Percentiles rank a stretch among this genome's conserved stretches.
Conservation (phyloP, 2,113 vertebrate genomes). For the Paradisaea rubra region DNA sequence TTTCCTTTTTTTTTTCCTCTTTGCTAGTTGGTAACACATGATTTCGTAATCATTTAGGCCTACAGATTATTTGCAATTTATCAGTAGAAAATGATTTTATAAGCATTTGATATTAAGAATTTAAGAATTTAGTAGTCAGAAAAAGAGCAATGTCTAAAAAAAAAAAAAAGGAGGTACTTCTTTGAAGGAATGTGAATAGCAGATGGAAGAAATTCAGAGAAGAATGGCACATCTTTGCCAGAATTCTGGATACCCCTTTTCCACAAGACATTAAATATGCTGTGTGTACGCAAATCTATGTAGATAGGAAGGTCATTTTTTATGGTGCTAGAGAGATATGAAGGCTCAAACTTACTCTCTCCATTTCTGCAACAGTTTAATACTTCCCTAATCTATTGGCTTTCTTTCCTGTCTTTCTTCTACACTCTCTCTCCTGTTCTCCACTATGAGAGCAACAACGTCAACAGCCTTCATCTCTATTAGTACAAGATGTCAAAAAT, state of each 20-base stretch:
- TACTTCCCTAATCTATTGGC: neutral
- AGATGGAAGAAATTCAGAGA: neutral
- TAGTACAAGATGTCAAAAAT: neutral
- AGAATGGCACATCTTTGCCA: neutral
- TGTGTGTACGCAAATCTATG: neutral
- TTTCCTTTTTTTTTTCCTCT: neutral
- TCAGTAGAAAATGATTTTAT: neutral
- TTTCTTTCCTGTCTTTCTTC: neutral
- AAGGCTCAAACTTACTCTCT: neutral
- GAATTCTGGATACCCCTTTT: neutral
- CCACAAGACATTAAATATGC: neutral
- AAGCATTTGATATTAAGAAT: neutral
- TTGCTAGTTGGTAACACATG: neutral
- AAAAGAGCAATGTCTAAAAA: neutral
- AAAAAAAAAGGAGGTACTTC: neutral
- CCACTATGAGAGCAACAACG: neutral
- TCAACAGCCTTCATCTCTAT: neutral
- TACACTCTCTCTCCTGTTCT: neutral
- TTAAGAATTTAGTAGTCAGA: neutral
- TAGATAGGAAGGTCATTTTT: accelerated
- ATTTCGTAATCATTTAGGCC: neutral
- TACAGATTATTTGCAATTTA: neutral
- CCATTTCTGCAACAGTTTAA: neutral
- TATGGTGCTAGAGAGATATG: neutral
- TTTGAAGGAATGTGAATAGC: neutral